phyloP scores from a whole-genome alignment of 2,888 invertebrate genomes.

The Sycophila texana region DNA sequence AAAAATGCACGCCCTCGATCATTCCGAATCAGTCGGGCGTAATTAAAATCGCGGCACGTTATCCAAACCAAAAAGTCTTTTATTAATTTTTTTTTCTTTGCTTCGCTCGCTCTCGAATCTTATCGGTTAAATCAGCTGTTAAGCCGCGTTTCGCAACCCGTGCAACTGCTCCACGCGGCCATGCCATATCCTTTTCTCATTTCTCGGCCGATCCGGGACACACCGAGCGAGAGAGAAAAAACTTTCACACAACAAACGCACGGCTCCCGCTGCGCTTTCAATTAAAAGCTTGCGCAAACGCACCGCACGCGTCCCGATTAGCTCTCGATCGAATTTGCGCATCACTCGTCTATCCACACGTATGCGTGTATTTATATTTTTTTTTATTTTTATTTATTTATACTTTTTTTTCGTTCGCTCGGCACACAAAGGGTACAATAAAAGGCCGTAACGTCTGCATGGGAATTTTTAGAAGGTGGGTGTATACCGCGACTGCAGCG shows the following conservation, averaged over 20 bases:
- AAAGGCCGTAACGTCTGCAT: too few relatives aligned
- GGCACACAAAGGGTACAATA: too few relatives aligned
- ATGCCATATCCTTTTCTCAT: conserved; percentile 23
- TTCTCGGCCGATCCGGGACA: neutral
- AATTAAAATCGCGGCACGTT: neutral
- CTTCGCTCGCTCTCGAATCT: neutral
- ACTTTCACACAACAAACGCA: conserved; percentile 2
- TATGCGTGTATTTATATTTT: too few relatives aligned
- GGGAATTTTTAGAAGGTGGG: too few relatives aligned
- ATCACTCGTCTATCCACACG: too few relatives aligned
- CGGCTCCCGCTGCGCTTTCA: neutral
- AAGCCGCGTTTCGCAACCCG: conserved; percentile 7
- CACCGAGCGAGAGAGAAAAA: neutral
- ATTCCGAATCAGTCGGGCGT: neutral
- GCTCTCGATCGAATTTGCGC: too few relatives aligned
- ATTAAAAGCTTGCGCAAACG: too few relatives aligned
- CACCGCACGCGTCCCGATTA: too few relatives aligned
- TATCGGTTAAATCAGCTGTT: conserved; percentile 46
- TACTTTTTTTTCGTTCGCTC: too few relatives aligned
- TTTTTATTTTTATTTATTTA: too few relatives aligned
- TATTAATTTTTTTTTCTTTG: neutral
- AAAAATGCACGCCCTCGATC: conserved; percentile 3
- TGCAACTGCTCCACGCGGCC: neutral
- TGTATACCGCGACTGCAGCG: too few relatives aligned
- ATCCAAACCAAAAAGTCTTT: too few relatives aligned